These are phyloP conservation scores for Brotula barbata DNA, from an alignment of 2,797 vertebrate species.

Conservation along the genomic window DNA sequence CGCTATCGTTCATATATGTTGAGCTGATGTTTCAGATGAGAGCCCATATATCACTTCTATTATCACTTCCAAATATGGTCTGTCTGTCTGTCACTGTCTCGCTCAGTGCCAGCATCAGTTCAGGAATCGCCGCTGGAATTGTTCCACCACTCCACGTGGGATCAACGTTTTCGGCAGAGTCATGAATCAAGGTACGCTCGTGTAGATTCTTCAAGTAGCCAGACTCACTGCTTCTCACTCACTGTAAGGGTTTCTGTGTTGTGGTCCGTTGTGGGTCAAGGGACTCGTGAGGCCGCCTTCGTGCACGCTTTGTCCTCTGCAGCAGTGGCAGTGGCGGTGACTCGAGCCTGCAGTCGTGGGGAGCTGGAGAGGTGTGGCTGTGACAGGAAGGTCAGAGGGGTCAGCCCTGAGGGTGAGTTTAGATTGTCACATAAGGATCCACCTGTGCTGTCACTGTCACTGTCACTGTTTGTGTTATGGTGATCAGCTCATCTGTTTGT, in stretches of 20 bases:
- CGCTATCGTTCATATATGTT: neutral
- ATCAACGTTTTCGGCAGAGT: conserved; percentile 82
- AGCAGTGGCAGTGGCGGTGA: conserved; percentile 79
- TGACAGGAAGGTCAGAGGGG: conserved; percentile 78
- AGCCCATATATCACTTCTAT: too few species aligned
- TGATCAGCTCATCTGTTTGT: neutral
- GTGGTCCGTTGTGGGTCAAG: conserved; percentile 39
- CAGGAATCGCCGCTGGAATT: conserved; percentile 80
- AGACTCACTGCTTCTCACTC: conserved; percentile 2
- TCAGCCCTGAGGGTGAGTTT: conserved; percentile 82
- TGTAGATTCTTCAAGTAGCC: neutral
- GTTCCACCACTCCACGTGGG: conserved; percentile 81
- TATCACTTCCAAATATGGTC: too few species aligned
- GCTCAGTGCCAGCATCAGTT: conserved; percentile 83
- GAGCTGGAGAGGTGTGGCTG: conserved; percentile 85
- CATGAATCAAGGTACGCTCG: conserved; percentile 77
- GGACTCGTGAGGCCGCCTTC: conserved; percentile 80
- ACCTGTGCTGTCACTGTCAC: neutral
- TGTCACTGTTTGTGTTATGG: neutral
- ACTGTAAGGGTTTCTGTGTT: neutral
- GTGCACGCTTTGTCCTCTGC: conserved; percentile 78
- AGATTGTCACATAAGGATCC: neutral
- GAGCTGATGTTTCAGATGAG: too few species aligned
- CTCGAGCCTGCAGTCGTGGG: conserved; percentile 78
- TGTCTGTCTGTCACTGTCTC: conserved; percentile 16